phyloP scores from a whole-genome alignment of 2,888 invertebrate species.

The Stratiomys singularior region DNA sequence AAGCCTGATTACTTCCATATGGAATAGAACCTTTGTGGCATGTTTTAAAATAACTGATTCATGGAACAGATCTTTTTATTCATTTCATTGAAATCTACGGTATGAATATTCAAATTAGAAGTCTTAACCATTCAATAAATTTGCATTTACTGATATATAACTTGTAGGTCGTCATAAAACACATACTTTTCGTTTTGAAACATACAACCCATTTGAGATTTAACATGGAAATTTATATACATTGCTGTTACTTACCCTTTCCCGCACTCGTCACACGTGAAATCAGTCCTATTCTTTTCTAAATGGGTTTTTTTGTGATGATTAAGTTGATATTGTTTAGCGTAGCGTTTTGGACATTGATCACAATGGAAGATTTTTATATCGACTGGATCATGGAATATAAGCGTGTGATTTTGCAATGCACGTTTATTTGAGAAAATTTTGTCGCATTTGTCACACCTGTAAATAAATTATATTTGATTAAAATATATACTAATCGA shows the following conservation, averaged over 20 bases:
- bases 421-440: conserved; percentile 43
- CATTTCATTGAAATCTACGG: no score
- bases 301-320: conserved; percentile 45
- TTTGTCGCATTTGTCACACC: conserved; percentile 46
- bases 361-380: conserved; percentile 48
- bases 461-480: no score
- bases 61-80: no score
- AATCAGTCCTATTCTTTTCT: conserved; percentile 32
- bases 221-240: neutral
- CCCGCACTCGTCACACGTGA: conserved; percentile 49
- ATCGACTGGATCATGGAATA: conserved; percentile 27
- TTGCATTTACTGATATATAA: no score
- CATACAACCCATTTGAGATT: no score
- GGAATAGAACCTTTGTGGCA: no score
- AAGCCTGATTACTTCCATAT: no score
- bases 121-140: no score
- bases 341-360: conserved; percentile 47
- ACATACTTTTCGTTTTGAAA: no score
- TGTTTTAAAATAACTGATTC: no score
- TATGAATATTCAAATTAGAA: no score
- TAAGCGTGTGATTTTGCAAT: conserved; percentile 40
- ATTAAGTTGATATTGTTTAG: conserved; percentile 41
- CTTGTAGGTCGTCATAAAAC: no score
- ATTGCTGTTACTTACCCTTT: conserved; percentile 39
- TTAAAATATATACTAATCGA: neutral